Base-by-base conservation (phyloP, 2,888 invertebrate species). In the Anagyrus pseudococci region DNA sequence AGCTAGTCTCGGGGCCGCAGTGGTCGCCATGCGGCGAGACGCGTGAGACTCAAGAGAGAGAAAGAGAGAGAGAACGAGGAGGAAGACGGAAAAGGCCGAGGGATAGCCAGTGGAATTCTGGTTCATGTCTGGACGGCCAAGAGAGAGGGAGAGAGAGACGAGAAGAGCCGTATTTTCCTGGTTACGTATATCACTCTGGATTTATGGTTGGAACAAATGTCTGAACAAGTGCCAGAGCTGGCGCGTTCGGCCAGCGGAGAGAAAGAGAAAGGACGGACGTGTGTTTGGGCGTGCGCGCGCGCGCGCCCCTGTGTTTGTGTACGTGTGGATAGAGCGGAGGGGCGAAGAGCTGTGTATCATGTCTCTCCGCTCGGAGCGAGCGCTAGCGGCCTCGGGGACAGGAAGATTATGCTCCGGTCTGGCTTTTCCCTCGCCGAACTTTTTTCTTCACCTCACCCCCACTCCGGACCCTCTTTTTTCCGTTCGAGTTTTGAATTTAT, bases 181-280 rank as follows among this genome's bases (percentile, higher is more conserved):
- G 62, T 56, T 49, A 49, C 66, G 66, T 66, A 63, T 66, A 62
- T 66, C 66, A 60, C 48, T n/a, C 37, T 63, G 50, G 46, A 66
- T 66, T 66, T 66, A 66, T 63, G 57, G 62, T 57, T 52, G 26
- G 60, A 66, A 66, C 66, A 54, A 66, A 66, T 66, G 60, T 66
- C 66, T 62, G 60, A 66, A 61, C 64, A 60, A 64, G 64, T 64
- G 64, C 48, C 48, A 52, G 47, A 15, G 47, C 40, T 46, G 40
- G 62, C 41, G 40, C 41, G 52, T 17, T 8, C 10, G 49, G 2
- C 20, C 33, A 6, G 33, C 20, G 10, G 37, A 41, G 41, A 13
- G 23, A 23, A 23, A 41, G 52, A 44, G 44, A 20, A 26, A 8
- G 43, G 29, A 44, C 19, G 40, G 25, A 15, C 53, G 25, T 15